These are phyloP conservation scores for Cephus rjabovi DNA, from an alignment of 2,888 invertebrate species.

Conservation along the genomic window DNA sequence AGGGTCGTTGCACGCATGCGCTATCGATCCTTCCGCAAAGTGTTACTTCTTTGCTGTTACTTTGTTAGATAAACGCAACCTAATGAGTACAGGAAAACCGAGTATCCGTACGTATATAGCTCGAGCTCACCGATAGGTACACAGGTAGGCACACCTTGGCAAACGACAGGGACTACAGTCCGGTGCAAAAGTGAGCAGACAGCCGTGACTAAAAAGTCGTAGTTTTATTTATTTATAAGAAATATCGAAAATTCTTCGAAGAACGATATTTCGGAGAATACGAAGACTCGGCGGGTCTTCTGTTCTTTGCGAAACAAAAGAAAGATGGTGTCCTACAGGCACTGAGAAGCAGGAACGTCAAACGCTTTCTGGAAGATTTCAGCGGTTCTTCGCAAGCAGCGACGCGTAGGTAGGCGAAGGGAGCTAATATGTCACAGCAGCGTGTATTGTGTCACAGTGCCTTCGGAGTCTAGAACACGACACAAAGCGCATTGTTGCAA, in stretches of 20 bases:
- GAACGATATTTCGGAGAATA: too few species aligned
- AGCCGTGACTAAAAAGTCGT: too few species aligned
- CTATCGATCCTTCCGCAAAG: constrained; percentile 39
- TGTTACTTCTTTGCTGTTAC: constrained; percentile 6
- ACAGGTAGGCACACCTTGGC: constrained; percentile 1
- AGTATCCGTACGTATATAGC: constrained; percentile 24
- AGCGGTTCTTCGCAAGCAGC: neutral
- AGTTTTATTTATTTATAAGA: too few species aligned
- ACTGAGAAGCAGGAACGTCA: neutral
- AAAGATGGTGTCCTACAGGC: too few species aligned
- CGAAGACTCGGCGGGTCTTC: too few species aligned
- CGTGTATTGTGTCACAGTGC: constrained; percentile 27
- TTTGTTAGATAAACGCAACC: constrained; percentile 30
- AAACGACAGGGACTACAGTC: neutral
- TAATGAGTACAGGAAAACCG: constrained; percentile 41
- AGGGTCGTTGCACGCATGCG: constrained; percentile 29
- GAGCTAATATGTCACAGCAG: constrained; percentile 20
- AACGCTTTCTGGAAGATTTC: neutral
- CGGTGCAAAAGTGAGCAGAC: neutral
- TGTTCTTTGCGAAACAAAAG: too few species aligned
- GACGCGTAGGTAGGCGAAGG: constrained; percentile 15
- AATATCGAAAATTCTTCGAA: too few species aligned
- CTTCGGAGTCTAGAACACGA: constrained; percentile 23
- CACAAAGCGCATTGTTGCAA: constrained; percentile 57
- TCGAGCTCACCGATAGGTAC: neutral